Base-by-base conservation (phyloP, 2,113 vertebrate species). In the Apaloderma vittatum region DNA sequence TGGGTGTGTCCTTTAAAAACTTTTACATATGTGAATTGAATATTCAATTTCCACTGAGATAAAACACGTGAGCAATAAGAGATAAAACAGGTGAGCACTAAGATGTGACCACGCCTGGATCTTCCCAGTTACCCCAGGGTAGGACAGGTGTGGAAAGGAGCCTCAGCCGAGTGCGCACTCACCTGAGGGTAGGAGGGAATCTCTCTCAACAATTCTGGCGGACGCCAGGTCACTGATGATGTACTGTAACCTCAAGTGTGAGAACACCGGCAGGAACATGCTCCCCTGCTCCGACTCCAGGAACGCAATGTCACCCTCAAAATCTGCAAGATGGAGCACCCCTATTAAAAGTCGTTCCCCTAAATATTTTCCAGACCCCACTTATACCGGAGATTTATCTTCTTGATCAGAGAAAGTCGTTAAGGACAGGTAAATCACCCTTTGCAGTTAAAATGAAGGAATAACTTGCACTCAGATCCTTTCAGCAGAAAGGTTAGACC, bases 211-310 rank as follows among this genome's bases (percentile, higher is more conserved):
- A 75, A 99, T 99, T 37, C 98, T 99, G 57, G 99, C 99, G 0
- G 99, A 99, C 2, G 98, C 99, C 90, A 99, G 97, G 96, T 99
- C 99, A 52, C 99, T 99, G 98, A 99, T 98, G 94, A 99, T 99
- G 49, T 99, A 99, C 92, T 99, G 99, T 29, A 99, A 96, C 49
- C 99, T 98, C 62, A 99, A 93, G 62, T 99, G 97, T 30, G 97
- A 96, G 93, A 99, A 99, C 37, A 99, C 99, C 0, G 98, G 93
- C 66, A 97, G 59, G 94, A 99, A 99, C 0, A 95, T 66, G 2
- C 21, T 97, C 2, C 99, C 99, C 43, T 99, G 99, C 12, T 99
- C 99, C 1, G 98, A 98, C 88, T 98, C 98, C 97, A 99, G 97
- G 95, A 99, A 99, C 1, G 99, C 96, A 67, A 98, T 57, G 11